These are phyloP conservation scores for Patella ulyssiponensis DNA, from an alignment of 2,888 invertebrate species.

Conservation along the genomic window DNA sequence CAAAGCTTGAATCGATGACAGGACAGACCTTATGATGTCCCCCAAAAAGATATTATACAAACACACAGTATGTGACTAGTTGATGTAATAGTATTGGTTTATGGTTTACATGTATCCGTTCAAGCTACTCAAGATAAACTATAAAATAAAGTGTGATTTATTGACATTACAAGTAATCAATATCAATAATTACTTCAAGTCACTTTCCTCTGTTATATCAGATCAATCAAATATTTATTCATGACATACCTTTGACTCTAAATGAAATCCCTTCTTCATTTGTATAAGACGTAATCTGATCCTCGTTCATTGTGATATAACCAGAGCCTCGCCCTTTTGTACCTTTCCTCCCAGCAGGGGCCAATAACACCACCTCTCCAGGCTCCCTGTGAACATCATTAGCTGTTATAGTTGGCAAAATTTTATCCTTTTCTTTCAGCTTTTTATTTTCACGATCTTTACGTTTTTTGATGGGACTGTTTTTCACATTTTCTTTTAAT, in stretches of 20 bases:
- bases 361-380: background rate
- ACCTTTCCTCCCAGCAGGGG: background rate
- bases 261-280: slow-evolving; percentile 44
- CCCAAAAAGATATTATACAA: too few species aligned
- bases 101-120: too few species aligned
- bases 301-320: slow-evolving; percentile 45
- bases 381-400: slow-evolving; percentile 2
- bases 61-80: background rate
- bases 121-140: too few species aligned
- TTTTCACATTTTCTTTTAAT: background rate
- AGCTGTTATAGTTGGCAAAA: background rate
- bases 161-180: too few species aligned
- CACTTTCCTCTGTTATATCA: background rate
- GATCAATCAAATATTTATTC: slow-evolving; percentile 1
- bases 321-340: slow-evolving; percentile 40
- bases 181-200: background rate
- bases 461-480: background rate
- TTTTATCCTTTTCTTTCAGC: background rate
- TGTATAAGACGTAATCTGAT: slow-evolving; percentile 45
- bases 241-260: slow-evolving; percentile 36
- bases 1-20: too few species aligned
- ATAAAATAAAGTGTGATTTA: too few species aligned
- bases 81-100: background rate
- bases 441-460: background rate
- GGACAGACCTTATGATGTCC: too few species aligned